Evolutionary conservation across 2,888 invertebrate species (phyloP), one percentile per base, ranked within the genome.

Genomic region (Lysandra coridon): DNA sequence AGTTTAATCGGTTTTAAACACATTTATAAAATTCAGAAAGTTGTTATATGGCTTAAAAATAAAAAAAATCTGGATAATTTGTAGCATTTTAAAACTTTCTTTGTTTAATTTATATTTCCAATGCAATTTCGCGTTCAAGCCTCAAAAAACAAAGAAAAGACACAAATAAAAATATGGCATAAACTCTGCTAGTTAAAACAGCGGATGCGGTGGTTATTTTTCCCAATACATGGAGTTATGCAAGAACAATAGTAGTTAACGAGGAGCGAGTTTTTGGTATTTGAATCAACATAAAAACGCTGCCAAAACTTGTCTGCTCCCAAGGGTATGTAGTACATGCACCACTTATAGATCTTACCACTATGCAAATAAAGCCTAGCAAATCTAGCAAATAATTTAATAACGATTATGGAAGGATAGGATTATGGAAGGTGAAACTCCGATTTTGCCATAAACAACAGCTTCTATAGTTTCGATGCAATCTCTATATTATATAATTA

Each of bases 321-420:
- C 73, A 69, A 37, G 69, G 7, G 69, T 69, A 57, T 57, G 57
- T 4, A 17, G 12, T 4, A 30, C 30, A 30, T 10, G 10, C 30
- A 10, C 30, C 30, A 14, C 3, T 12, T 64, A 12, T 64, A 10
- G 64, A 64, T 30, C 64, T 64, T 64, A 64, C n/a, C 12, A 64
- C 30, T 30, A 64, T n/a, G 30, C 6, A 12, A 12, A 30, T 30
- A 64, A 12, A 30, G 64, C 12, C 64, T 30, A 64, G 10, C 80
- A 84, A 83, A 83, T 83, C 64, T 30, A 64, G 10, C 80, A 84
- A 83, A 83, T 83, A 81, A 82, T 82, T 79, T 80, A 82, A 82
- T 83, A 80, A 74, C 79, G 33, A 79, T 75, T 79, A 78, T 79
- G 40, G 23, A 64, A 49, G 49, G 49, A 23, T 23, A 23, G 23